Percentiles rank a stretch among this genome's conserved stretches.
Evolutionary conservation across 2,113 vertebrate species (phyloP).

Genomic region (Dermatemys mawii): DNA sequence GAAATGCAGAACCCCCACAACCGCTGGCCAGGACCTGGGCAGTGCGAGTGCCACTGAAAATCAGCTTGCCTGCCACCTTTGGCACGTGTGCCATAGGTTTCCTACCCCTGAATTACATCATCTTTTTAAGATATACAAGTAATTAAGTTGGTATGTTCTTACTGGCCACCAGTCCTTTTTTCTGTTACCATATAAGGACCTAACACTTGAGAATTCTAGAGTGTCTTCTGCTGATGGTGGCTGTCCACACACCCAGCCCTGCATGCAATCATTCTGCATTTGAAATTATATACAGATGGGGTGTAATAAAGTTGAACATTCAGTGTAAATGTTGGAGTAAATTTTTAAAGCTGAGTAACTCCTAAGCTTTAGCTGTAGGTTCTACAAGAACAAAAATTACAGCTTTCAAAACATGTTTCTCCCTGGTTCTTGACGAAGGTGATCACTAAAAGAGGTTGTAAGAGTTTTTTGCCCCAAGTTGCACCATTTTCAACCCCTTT

Average conservation of each 20-base stretch:
- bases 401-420: neutral
- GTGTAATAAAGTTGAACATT: neutral
- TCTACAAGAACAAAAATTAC: neutral
- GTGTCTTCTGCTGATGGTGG: neutral
- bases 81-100: too few species aligned
- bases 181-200: neutral
- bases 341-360: neutral
- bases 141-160: neutral
- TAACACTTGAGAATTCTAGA: neutral
- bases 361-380: neutral
- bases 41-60: too few species aligned
- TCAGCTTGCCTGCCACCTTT: too few species aligned
- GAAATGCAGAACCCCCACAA: too few species aligned
- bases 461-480: neutral
- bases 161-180: neutral
- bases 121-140: neutral
- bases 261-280: neutral
- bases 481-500: neutral
- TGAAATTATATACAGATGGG: neutral
- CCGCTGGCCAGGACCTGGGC: too few species aligned
- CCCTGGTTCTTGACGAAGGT: rapidly evolving
- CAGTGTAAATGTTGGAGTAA: neutral
- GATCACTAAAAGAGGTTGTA: neutral
- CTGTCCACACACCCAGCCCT: neutral
- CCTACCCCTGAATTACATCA: neutral